Evolutionary conservation across 2,797 vertebrate species (phyloP).

Genomic region (Gadopsis bispinosus): DNA sequence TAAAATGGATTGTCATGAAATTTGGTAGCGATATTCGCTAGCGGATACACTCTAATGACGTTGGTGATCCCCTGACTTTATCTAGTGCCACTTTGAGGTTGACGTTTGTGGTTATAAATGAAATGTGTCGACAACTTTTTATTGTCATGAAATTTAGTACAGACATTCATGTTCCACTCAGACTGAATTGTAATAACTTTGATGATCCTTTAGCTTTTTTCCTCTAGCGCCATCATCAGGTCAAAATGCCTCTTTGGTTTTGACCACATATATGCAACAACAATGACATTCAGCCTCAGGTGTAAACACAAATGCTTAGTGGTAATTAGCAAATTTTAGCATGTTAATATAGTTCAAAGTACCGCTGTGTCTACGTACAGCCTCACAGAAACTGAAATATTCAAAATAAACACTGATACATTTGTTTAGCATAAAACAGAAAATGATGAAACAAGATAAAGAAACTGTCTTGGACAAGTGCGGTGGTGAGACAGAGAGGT

Average conservation of each 20-base stretch:
- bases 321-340: neutral
- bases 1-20: neutral
- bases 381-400: neutral
- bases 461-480: neutral
- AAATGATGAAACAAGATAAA: neutral
- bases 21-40: neutral
- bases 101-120: neutral
- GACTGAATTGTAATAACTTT: neutral
- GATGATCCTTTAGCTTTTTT: neutral
- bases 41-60: neutral
- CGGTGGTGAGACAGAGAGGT: neutral
- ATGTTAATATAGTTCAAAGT: neutral
- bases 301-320: neutral
- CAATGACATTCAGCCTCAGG: too few relatives aligned
- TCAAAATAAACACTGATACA: neutral
- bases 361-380: neutral
- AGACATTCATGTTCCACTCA: neutral
- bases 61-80: neutral
- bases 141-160: neutral
- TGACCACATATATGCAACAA: neutral
- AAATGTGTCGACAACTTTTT: neutral
- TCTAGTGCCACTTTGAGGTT: neutral
- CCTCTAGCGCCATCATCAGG: neutral
- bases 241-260: neutral
- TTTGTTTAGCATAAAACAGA: conserved; percentile 3